Percentiles rank a stretch among this genome's conserved stretches.
Conservation (phyloP, 2,888 invertebrate genomes). For the Drosophila rubida region DNA sequence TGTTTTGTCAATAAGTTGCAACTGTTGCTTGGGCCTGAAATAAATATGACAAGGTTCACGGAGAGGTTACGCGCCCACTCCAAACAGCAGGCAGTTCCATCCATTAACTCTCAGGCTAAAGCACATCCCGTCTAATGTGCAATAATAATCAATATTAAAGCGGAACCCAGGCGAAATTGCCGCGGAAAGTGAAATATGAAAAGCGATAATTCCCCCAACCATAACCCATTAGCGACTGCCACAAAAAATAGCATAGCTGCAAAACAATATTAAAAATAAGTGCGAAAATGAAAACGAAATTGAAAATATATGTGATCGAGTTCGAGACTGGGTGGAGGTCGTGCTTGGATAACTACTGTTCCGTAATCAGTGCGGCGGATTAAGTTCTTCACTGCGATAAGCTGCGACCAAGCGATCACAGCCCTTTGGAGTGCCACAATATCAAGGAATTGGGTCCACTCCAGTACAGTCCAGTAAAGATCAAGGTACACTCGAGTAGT, state of each 20-base stretch:
- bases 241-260: background rate
- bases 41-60: conserved; percentile 59
- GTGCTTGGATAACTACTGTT: conserved; percentile 22
- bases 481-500: background rate
- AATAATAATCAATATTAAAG: conserved; percentile 55
- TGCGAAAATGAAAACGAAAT: background rate
- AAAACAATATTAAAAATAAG: background rate
- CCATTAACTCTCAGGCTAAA: conserved; percentile 41
- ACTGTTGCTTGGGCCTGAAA: conserved; percentile 72
- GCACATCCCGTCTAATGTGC: conserved; percentile 33
- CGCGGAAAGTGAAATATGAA: conserved; percentile 40
- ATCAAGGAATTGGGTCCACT: background rate
- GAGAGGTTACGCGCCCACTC: background rate
- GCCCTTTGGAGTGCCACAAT: conserved; percentile 28
- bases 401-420: too few relatives aligned
- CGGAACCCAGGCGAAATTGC: conserved; percentile 23
- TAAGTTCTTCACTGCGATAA: conserved; percentile 45
- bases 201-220: conserved; percentile 20
- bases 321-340: conserved; percentile 1
- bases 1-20: conserved; percentile 80
- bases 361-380: conserved; percentile 38
- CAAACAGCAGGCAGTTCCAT: conserved; percentile 18
- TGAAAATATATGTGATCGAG: background rate
- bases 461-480: background rate
- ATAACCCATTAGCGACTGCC: conserved; percentile 46